phyloP scores from a whole-genome alignment of 2,113 vertebrate genomes.

The Pheucticus melanocephalus region DNA sequence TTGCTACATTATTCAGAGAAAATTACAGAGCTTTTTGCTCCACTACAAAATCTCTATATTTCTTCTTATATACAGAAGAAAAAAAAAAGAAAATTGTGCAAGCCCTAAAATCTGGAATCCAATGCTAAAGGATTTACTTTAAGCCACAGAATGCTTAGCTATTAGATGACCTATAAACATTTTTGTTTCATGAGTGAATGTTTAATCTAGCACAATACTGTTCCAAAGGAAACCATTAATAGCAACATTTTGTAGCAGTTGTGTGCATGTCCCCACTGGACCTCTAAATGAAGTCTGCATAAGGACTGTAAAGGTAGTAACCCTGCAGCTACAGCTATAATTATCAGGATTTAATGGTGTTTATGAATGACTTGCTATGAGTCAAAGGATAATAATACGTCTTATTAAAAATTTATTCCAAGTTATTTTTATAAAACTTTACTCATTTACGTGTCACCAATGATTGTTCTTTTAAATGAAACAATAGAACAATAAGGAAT shows the following conservation, averaged over 20 bases:
- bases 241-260: conserved; percentile 58
- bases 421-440: conserved; percentile 68
- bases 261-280: conserved; percentile 59
- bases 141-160: not conserved
- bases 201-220: conserved; percentile 46
- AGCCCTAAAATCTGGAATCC: not conserved
- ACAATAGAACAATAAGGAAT: conserved; percentile 37
- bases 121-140: not conserved
- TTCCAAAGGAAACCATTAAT: conserved; percentile 58
- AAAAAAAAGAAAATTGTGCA: not conserved
- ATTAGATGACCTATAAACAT: conserved; percentile 40
- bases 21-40: not conserved
- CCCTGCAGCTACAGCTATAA: conserved; percentile 67
- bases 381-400: conserved; percentile 68
- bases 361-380: conserved; percentile 71
- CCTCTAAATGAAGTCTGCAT: conserved; percentile 65
- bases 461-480: conserved; percentile 45
- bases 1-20: conserved; percentile 39
- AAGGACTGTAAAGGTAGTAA: conserved; percentile 66
- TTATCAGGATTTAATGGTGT: conserved; percentile 71
- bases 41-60: not conserved
- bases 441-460: conserved; percentile 52
- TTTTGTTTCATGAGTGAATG: conserved; percentile 54
- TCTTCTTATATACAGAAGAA: not conserved
- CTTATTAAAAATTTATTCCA: conserved; percentile 73